Evolutionary conservation across 2,888 invertebrate genomes (phyloP), one percentile per base, ranked within the genome.

Genomic region (Dinocampus coccinellae): DNA sequence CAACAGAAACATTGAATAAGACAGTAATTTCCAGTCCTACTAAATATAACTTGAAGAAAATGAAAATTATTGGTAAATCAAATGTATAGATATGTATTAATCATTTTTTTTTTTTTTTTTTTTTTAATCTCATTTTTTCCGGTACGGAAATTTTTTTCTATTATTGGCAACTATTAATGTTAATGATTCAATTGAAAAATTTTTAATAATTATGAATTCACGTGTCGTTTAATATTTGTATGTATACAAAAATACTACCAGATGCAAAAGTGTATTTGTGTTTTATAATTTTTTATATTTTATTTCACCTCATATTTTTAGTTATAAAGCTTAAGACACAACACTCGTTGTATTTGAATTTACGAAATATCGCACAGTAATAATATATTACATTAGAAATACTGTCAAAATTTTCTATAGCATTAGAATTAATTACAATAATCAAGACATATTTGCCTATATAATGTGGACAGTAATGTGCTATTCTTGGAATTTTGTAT

Each of bases 21-120:
- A 66, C 55, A 29, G 16, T 62, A 58, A 42, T 11, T 53, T 53
- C 39, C 4, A 72, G 67, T 63, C 9, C 55, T 10, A 72, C 66
- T 29, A 61, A 11, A 34, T 33, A 39, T 7, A 47, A 47, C 4
- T 71, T 61, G 71, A 61, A 53, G 42, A 60, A 36, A 61, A 52
- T 66, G 22, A 53, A 33, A 13, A 61, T 61, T 39, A 61, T 62
- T 33, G 53, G 53, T 16, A 65, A 22, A 26, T 20, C 52, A 34
- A 24, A 26, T 24, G 47, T 47, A 4, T 68, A 60, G 29, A 52
- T 29, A 16, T 36, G 10, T 39, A 13, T 24, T 22, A 39, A 2
- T 11, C 10, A 22, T 24, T 36, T 9, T 3, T 20, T 11, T 26
- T 9, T 26, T 24, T 42, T 36, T 62, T 24, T 29, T 58, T 29